Percentiles rank a stretch among this genome's conserved stretches.
phyloP scores from a whole-genome alignment of 1,140 invertebrate species.

The Cotesia typhae region DNA sequence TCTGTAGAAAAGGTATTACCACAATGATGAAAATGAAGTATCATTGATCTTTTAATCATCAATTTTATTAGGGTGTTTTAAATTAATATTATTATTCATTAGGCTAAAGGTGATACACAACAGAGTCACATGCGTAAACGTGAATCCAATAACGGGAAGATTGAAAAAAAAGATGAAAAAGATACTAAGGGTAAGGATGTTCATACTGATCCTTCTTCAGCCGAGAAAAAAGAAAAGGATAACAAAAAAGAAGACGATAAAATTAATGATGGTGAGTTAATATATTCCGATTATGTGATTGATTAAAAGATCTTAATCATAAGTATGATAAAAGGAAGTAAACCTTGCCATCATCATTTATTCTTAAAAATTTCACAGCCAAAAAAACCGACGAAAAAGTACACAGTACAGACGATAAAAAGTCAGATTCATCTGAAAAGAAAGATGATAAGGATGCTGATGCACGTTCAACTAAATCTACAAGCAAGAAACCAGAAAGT shows the following conservation, averaged over 20 bases:
- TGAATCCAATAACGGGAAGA: conserved; percentile 56
- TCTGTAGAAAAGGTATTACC: conserved; percentile 84
- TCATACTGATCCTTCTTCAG: conserved; percentile 45
- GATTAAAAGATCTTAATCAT: conserved; percentile 26
- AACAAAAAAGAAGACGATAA: conserved; percentile 57
- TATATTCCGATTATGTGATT: conserved; percentile 32
- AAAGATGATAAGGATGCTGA: conserved; percentile 61
- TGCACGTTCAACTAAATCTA: conserved; percentile 59
- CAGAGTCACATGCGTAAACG: conserved; percentile 61
- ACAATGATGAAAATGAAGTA: too few relatives aligned
- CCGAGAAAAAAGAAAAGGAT: conserved; percentile 60
- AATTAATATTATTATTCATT: conserved; percentile 23
- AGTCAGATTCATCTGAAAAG: conserved; percentile 51
- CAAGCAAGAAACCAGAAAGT: conserved; percentile 60
- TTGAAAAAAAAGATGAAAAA: conserved; percentile 63
- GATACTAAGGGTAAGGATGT: conserved; percentile 56
- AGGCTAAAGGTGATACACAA: conserved; percentile 62
- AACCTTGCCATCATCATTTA: neutral
- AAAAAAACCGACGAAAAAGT: conserved; percentile 57
- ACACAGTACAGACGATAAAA: conserved; percentile 52
- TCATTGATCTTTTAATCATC: neutral
- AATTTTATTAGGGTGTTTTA: conserved; percentile 26
- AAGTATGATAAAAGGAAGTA: neutral
- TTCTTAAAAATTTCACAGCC: conserved; percentile 35
- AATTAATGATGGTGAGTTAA: conserved; percentile 49